These are phyloP conservation scores for Sinohyriopsis cumingii DNA, from an alignment of 2,888 invertebrate genomes.

Conservation along the genomic window DNA sequence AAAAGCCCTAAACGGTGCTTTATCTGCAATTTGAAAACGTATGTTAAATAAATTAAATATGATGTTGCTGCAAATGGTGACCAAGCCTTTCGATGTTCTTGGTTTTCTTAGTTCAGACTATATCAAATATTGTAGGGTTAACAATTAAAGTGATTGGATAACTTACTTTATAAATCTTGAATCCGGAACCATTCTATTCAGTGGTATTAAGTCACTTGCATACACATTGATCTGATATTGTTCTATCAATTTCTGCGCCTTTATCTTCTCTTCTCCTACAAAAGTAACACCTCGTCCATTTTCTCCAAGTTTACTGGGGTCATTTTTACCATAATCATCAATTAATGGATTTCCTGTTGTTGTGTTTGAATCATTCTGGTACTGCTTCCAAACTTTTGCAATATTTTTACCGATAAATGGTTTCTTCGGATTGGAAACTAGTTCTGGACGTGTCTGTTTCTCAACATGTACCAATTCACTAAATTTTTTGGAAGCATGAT, in stretches of 20 bases:
- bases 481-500: too few relatives aligned
- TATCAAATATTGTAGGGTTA: too few relatives aligned
- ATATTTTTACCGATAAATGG: not conserved
- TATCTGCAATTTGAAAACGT: too few relatives aligned
- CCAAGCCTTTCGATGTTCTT: too few relatives aligned
- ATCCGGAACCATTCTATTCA: constrained; percentile 59
- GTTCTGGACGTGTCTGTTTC: too few relatives aligned
- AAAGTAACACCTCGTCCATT: constrained; percentile 48
- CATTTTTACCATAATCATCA: constrained; percentile 50
- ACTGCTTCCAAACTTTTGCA: constrained; percentile 30
- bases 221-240: constrained; percentile 47
- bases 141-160: not conserved
- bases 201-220: constrained; percentile 55
- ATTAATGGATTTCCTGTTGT: constrained; percentile 51
- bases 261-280: constrained; percentile 31
- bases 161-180: constrained; percentile 54
- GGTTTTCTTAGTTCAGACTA: too few relatives aligned
- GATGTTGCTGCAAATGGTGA: too few relatives aligned
- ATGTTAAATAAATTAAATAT: too few relatives aligned
- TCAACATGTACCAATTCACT: too few relatives aligned
- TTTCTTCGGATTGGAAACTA: too few relatives aligned
- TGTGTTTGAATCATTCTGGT: constrained; percentile 26
- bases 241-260: constrained; percentile 23
- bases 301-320: constrained; percentile 44
- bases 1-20: too few relatives aligned